A percentile compares a stretch with the other conserved stretches of the same genome.
phyloP scores from a whole-genome alignment of 2,888 invertebrate species.

The Eumacrocentrus americanus region DNA sequence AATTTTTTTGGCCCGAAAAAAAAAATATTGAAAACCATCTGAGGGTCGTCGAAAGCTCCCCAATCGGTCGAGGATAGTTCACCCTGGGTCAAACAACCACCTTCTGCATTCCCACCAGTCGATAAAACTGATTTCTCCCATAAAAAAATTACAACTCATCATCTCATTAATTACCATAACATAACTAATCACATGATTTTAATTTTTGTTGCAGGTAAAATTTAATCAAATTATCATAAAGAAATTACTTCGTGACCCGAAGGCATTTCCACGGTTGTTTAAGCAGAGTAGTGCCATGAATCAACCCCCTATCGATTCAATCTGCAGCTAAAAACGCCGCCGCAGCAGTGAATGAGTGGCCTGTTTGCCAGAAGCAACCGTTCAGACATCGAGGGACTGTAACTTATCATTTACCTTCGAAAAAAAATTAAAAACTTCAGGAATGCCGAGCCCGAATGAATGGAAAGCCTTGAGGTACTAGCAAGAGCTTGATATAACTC shows the following conservation, averaged over 20 bases:
- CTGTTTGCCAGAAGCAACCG: not conserved
- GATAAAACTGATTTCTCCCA: too few relatives aligned
- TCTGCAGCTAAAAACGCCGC: not conserved
- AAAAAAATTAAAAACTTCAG: too few relatives aligned
- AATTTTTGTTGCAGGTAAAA: not conserved
- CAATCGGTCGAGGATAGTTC: conserved; percentile 13
- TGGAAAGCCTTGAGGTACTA: too few relatives aligned
- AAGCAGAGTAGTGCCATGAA: not conserved
- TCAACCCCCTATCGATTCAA: not conserved
- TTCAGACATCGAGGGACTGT: too few relatives aligned
- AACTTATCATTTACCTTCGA: too few relatives aligned
- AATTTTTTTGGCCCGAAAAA: too few relatives aligned
- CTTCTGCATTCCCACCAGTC: not conserved
- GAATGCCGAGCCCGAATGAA: too few relatives aligned
- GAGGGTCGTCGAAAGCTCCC: too few relatives aligned
- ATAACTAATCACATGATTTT: not conserved
- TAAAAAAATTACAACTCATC: too few relatives aligned
- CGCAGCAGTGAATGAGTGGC: not conserved
- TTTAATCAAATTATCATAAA: not conserved
- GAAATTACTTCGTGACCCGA: not conserved
- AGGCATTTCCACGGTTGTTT: not conserved
- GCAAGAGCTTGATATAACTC: too few relatives aligned
- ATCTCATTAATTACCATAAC: too few relatives aligned
- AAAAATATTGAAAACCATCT: too few relatives aligned
- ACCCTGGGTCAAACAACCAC: conserved; percentile 15